Evolutionary conservation across 2,113 vertebrate species (phyloP).

Genomic region (Carettochelys insculpta): DNA sequence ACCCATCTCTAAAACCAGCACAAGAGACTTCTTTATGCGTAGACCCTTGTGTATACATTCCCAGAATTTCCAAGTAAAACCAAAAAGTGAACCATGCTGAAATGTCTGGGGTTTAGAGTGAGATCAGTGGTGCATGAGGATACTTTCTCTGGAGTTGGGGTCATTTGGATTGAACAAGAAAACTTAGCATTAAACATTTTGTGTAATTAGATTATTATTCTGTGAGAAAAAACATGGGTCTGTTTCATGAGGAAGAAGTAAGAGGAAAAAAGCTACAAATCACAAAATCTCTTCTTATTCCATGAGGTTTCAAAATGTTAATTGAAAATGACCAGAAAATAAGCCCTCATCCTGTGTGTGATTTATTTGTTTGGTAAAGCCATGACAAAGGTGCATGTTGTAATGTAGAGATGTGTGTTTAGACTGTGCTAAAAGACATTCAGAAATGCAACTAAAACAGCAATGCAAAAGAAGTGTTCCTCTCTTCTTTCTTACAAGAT

Average conservation of each 20-base stretch:
- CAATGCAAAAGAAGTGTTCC: neutral
- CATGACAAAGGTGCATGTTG: neutral
- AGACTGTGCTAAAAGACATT: neutral
- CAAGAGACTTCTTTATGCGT: neutral
- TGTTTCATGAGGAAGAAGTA: neutral
- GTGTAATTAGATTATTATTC: neutral
- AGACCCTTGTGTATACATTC: neutral
- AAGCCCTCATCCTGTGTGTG: neutral
- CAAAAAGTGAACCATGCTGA: neutral
- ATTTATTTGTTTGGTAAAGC: neutral
- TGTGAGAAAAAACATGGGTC: neutral
- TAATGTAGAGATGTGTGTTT: fast-evolving
- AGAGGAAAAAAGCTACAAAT: neutral
- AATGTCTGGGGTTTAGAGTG: neutral
- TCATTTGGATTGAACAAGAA: neutral
- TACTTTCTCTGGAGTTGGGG: neutral
- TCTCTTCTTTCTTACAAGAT: neutral
- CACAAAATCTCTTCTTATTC: neutral
- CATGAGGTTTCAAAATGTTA: fast-evolving
- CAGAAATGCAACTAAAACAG: neutral
- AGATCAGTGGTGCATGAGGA: neutral
- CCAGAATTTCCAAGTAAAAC: neutral
- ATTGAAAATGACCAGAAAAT: neutral
- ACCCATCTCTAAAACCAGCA: neutral
- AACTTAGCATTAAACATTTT: neutral